Evolutionary conservation across 37 sponge, comb jelly and placozoan species (phyloP), one percentile per base, ranked within the genome.

Genomic region (Dysidea cf. avara): DNA sequence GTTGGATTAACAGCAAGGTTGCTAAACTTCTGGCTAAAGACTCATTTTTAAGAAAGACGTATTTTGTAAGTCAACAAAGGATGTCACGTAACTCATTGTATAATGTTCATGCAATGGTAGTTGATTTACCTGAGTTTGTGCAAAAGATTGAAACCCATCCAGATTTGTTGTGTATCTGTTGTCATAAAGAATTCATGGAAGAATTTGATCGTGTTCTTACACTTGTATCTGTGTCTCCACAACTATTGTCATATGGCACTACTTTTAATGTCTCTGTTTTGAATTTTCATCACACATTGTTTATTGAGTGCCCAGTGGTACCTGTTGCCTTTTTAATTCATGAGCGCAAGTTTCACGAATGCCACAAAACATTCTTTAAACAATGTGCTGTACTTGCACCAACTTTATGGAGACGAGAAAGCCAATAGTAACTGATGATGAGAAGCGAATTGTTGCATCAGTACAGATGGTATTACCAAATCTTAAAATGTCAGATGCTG

Each of bases 81-180:
- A 28, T 81, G 36, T 81, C 81, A 17, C 65, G 63, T 50, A 74
- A 81, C 39, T 66, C 65, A 18, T 58, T 81, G 7, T 81, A 69
- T 67, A 81, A 81, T 51, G 66, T 81, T 2, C 81, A 81, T 64
- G 81, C 71, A 49, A 51, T 81, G 17, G 73, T 74, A 43, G 43
- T 43, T 43, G 83, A 74, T 47, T 26, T 67, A 13, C 75, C 83
- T 74, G 83, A 76, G 31, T 82, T 66, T 57, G 61, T 82, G 6
- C 40, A 46, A 52, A 47, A 22, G 48, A 83, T 75, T 32, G 32
- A 24, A n/a, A 83, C 77, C 1, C 54, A 69, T 47, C 84, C 76
- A 28, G 77, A 83, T 39, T 53, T 86, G 39, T 60, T 75, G 7
- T 83, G 84, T 40, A 55, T 82, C 36, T 82, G 83, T 82, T 74